These are phyloP conservation scores for Tinea trinotella DNA, from an alignment of 2,888 invertebrate species.

Conservation along the genomic window DNA sequence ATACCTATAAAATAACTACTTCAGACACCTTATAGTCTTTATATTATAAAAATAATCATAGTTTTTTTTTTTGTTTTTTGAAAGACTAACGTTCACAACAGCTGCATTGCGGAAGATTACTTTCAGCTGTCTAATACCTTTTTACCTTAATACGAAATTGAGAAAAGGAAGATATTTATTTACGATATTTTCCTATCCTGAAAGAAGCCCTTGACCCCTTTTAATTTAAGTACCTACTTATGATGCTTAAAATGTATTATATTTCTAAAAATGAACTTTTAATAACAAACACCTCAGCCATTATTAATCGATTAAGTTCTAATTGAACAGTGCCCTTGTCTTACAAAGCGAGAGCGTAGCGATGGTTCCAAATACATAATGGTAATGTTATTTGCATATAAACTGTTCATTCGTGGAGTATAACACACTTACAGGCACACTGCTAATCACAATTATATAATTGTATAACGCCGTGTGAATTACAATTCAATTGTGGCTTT, in stretches of 20 bases:
- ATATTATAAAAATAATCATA: no score
- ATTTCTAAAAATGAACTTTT: not conserved
- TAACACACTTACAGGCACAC: conserved; percentile 25
- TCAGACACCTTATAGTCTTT: no score
- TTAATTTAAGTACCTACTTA: no score
- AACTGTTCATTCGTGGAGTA: conserved; percentile 33
- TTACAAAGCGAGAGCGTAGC: conserved; percentile 35
- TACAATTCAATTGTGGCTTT: not conserved
- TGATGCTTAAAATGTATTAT: not conserved
- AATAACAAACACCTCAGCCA: not conserved
- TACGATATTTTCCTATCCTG: no score
- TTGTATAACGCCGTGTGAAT: conserved; percentile 1
- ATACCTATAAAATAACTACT: no score
- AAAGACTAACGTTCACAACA: not conserved
- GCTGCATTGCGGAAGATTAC: not conserved
- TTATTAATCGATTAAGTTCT: conserved; percentile 30
- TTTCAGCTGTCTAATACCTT: not conserved
- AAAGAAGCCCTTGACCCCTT: no score
- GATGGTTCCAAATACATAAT: conserved; percentile 47
- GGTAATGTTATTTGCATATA: conserved; percentile 48
- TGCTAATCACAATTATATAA: conserved; percentile 23
- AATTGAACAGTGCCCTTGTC: conserved; percentile 38
- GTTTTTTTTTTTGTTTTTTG: no score
- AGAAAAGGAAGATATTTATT: no score
- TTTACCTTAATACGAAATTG: no score